phyloP scores from a whole-genome alignment of 2,113 vertebrate species.

The Erinaceus europaeus region DNA sequence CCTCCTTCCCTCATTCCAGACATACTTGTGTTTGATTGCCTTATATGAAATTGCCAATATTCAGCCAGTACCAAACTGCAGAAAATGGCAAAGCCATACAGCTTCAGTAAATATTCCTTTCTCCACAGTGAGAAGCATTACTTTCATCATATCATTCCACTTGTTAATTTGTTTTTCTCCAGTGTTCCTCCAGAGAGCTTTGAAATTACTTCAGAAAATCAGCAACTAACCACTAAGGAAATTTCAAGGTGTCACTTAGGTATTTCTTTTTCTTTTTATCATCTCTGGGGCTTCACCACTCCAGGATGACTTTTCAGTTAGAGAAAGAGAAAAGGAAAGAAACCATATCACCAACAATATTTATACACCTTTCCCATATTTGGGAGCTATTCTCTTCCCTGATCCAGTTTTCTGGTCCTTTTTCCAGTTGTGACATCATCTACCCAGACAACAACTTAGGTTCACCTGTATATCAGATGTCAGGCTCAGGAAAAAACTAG shows the following conservation, averaged over 20 bases:
- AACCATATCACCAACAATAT: no score
- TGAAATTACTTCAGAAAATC: not conserved
- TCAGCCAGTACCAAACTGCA: not conserved
- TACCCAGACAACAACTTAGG: no score
- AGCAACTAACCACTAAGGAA: not conserved
- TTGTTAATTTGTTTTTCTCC: not conserved
- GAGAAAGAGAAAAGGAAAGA: no score
- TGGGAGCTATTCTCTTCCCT: no score
- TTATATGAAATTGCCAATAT: not conserved
- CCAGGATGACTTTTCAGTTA: no score
- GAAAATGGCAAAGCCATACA: not conserved
- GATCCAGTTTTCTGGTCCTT: no score
- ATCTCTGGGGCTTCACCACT: no score
- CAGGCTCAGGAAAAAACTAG: no score
- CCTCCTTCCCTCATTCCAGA: not conserved
- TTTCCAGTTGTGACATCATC: no score
- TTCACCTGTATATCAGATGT: no score
- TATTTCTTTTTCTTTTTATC: no score
- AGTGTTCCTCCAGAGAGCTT: not conserved
- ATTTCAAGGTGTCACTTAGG: not conserved
- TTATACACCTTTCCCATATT: no score
- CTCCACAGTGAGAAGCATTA: not conserved
- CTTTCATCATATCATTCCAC: not conserved
- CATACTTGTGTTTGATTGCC: not conserved
- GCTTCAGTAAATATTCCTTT: not conserved